Evolutionary conservation across 2,113 vertebrate genomes (phyloP), one percentile per base, ranked within the genome.

Genomic region (Ictidomys tridecemlineatus): DNA sequence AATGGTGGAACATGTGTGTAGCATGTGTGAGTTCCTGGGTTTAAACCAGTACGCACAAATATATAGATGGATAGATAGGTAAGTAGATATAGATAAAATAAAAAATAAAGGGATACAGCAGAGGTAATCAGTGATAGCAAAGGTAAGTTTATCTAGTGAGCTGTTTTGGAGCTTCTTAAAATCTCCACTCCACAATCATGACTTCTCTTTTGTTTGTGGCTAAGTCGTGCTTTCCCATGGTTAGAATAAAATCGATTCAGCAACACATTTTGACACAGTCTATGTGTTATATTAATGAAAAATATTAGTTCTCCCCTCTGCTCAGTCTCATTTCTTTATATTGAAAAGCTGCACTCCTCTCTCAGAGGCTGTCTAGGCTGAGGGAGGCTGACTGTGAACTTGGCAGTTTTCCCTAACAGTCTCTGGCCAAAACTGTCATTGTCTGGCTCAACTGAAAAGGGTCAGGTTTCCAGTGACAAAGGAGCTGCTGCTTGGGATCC

Each of bases 141-240:
- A 95, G 74, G 92, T 67, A 90, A 92, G 95, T 92, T 96, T 96
- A 97, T 93, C 93, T 84, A 28, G 17, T 89, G 74, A 91, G 70
- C 20, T 74, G 83, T 91, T 89, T 79, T 88, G 78, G 67, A 96
- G 73, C 34, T 82, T 80, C 39, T 83, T 89, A 48, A 93, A 56
- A 93, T 91, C 87, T 78, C 63, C 73, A 42, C 67, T 72, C 69
- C 83, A 96, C 48, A 93, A 92, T 95, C 86, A 85, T 4, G 16
- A 76, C 89, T 61, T 94, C 67, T 69, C 20, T 89, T 77, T 42
- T 83, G 39, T 96, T 95, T 83, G 53, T 10, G 67, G 69, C 11
- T 83, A 70, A 70, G 78, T 61, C 56, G 93, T 95, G 39, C 73
- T 93, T 97, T 97, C 95, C 96, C 90, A 93, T 17, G 8, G 48